Percentiles rank a stretch among this genome's conserved stretches.
Evolutionary conservation across 2,888 invertebrate genomes (phyloP).

Genomic region (Electrophaes corylata): DNA sequence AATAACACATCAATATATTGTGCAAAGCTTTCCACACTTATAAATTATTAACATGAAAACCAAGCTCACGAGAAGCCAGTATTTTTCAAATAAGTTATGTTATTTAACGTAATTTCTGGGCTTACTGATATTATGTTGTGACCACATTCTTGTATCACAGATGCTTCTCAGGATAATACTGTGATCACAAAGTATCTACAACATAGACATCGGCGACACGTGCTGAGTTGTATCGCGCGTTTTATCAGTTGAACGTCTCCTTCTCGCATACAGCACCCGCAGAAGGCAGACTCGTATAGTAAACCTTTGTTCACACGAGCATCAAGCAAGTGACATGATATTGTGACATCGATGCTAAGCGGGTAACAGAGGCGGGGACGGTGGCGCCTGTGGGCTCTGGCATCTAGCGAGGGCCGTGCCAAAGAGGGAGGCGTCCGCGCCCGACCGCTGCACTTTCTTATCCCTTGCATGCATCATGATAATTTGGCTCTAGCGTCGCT

Average conservation of each 20-base stretch:
- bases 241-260: conserved; percentile 87
- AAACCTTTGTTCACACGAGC: conserved; percentile 85
- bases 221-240: conserved; percentile 77
- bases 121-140: conserved; percentile 79
- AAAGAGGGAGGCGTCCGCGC: conserved; percentile 27
- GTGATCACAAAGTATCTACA: conserved; percentile 75
- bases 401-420: conserved; percentile 52
- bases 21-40: conserved; percentile 27
- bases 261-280: conserved; percentile 93
- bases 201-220: conserved; percentile 71
- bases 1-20: too few relatives aligned
- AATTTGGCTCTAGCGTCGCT: conserved; percentile 47
- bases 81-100: conserved; percentile 61
- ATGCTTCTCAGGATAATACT: conserved; percentile 76
- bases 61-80: conserved; percentile 69
- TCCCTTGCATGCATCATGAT: conserved; percentile 57
- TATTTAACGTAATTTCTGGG: conserved; percentile 76
- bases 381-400: conserved; percentile 65
- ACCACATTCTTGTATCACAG: conserved; percentile 81
- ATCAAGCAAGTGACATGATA: conserved; percentile 80
- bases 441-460: conserved; percentile 41
- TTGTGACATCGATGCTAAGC: conserved; percentile 78
- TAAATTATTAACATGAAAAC: conserved; percentile 12
- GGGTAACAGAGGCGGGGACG: conserved; percentile 81
- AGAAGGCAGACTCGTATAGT: conserved; percentile 88